Percentiles rank a stretch among this genome's conserved stretches.
phyloP scores from a whole-genome alignment of 2,113 vertebrate species.

The Gallinago media region DNA sequence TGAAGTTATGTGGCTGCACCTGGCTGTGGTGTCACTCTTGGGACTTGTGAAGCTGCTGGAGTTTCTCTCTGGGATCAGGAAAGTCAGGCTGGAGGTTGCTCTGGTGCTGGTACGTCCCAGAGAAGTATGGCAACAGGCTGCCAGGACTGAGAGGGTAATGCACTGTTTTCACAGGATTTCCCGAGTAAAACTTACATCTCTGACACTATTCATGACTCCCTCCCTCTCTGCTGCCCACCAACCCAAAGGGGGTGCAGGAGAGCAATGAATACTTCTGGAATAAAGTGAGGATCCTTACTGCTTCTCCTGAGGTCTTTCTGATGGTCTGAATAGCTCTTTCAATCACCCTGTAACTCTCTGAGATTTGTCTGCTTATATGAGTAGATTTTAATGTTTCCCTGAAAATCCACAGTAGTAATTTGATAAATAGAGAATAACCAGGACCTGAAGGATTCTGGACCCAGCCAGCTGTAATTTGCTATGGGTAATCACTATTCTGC shows the following conservation, averaged over 20 bases:
- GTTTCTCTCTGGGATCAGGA: background rate
- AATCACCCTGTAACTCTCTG: background rate
- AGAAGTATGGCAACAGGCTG: accelerated
- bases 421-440: constrained; percentile 41
- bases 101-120: background rate
- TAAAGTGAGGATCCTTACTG: background rate
- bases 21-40: accelerated
- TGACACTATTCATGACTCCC: background rate
- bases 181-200: background rate
- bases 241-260: background rate
- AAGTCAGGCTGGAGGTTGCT: background rate
- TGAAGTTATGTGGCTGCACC: accelerated
- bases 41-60: accelerated
- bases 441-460: background rate
- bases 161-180: background rate
- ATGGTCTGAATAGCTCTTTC: background rate
- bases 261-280: background rate
- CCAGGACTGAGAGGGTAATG: background rate
- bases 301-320: background rate
- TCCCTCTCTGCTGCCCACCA: background rate
- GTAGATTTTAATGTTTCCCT: background rate
- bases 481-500: constrained; percentile 66
- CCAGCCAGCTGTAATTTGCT: constrained; percentile 41
- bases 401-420: constrained; percentile 34
- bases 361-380: background rate